Conservation (phyloP, 2,797 vertebrate genomes). For the Crocodylus rhombifer region DNA sequence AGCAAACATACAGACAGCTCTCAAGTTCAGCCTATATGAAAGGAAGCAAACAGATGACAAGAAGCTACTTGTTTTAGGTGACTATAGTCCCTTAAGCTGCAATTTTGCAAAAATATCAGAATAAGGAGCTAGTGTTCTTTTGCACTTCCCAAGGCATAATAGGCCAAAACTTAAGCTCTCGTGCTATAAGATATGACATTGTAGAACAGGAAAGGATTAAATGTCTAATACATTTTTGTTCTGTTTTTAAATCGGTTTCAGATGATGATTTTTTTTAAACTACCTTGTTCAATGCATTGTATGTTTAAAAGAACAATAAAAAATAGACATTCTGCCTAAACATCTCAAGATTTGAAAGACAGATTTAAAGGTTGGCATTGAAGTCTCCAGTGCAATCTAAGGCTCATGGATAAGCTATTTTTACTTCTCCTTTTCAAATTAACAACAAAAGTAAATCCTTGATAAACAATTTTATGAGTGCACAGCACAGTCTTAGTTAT, state of each 20-base stretch:
- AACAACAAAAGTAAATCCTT: not conserved
- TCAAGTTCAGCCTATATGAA: constrained; percentile 20
- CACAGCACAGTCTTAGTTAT: not conserved
- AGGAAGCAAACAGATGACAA: constrained; percentile 42
- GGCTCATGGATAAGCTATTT: not conserved
- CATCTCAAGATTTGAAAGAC: not conserved
- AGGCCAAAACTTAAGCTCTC: not conserved
- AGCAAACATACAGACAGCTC: not conserved
- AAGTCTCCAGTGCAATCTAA: not conserved
- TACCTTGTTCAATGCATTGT: not conserved
- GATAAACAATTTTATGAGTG: not conserved
- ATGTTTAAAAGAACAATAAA: not conserved
- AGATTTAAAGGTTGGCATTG: not conserved
- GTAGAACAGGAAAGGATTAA: constrained; percentile 16
- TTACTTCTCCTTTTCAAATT: not conserved
- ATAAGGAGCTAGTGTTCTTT: constrained; percentile 10
- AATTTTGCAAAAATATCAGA: not conserved
- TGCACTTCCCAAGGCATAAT: not conserved
- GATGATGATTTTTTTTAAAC: constrained; percentile 4
- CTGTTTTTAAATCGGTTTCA: not conserved
- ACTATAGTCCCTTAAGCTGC: not conserved
- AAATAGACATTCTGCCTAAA: not conserved
- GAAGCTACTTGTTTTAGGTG: constrained; percentile 51
- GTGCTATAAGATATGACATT: not conserved
- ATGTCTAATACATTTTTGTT: not conserved